Percentiles rank a stretch among this genome's conserved stretches.
Conservation (phyloP, 2,113 vertebrate genomes). For the Takifugu bimaculatus region DNA sequence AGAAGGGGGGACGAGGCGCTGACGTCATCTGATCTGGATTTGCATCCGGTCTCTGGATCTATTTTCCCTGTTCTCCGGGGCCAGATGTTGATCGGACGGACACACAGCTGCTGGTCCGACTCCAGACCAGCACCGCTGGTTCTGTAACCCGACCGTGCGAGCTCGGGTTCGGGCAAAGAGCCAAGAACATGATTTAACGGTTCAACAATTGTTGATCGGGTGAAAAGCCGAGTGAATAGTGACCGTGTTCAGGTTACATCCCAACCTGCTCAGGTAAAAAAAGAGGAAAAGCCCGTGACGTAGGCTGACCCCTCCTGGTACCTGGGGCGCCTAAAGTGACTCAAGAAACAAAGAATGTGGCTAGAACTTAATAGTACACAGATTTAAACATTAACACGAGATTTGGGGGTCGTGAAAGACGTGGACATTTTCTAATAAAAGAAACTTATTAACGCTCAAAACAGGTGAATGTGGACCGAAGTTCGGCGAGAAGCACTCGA, state of each 20-base stretch:
- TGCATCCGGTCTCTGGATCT: conserved; percentile 28
- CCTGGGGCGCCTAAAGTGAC: conserved; percentile 42
- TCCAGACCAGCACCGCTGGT: conserved; percentile 12
- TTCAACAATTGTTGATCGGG: background rate
- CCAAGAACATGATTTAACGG: background rate
- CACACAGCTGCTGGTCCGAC: conserved; percentile 24
- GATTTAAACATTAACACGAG: fast-evolving
- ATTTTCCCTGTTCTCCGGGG: conserved; percentile 22
- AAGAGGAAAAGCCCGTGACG: conserved; percentile 50
- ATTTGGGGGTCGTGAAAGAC: background rate
- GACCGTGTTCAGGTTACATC: conserved; percentile 14
- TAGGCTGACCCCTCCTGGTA: conserved; percentile 47
- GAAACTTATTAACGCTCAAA: conserved; percentile 5
- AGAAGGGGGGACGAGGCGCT: too few species aligned
- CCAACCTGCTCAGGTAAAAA: conserved; percentile 56
- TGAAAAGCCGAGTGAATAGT: background rate
- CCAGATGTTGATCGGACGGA: conserved; percentile 45
- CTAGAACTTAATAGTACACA: background rate
- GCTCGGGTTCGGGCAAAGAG: background rate
- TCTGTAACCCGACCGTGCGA: conserved; percentile 6
- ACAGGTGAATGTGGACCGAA: conserved; percentile 51
- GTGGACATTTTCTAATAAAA: background rate
- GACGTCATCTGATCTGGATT: background rate
- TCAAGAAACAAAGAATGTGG: conserved; percentile 47
- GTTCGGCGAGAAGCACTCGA: conserved; percentile 18